Evolutionary conservation across 2,797 vertebrate genomes (phyloP), one percentile per base, ranked within the genome.

Genomic region (Mormyrops boulengeri): DNA sequence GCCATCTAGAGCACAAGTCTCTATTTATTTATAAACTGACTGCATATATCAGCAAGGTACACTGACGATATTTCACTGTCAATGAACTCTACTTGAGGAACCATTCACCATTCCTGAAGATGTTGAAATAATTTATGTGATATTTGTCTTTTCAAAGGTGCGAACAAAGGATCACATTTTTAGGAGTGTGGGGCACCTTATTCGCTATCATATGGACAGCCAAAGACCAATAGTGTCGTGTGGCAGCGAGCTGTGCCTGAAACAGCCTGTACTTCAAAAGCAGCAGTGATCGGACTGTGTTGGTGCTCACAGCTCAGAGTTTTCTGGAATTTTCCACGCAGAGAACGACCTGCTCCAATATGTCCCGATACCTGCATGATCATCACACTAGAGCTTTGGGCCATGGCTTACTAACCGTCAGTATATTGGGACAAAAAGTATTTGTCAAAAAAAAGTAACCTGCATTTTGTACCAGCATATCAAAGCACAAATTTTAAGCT

Each of bases 171-270:
- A 98, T 91, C 97, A 94, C 30, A 91, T 98, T 90, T 99, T 99
- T 91, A 94, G 97, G 89, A 97, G 95, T 0, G 96, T 98, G 0
- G 95, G 96, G 87, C 98, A 99, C 92, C 96, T 99, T 92, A 97
- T 99, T 93, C 95, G 96, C 53, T 98, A 98, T 91, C 97, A 99
- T 91, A 96, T 98, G 97, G 96, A 97, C 93, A 98, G 97, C 90
- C 96, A 96, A 92, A 94, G 96, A 92, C 98, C 98, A 88, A 98
- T 99, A 88, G 92, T 97, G 90, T 98, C 97, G 91, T 97, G 97
- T 91, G 97, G 96, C 96, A 97, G 96, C 3, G 97, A 97, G 95
- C 95, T 99, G 91, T 97, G 94, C 92, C 96, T 99, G 94, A 97
- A 96, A 90, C 96, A 97, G 92, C 97, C 97, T 66, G 95, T 98